These are phyloP conservation scores for Boleophthalmus pectinirostris DNA, from an alignment of 2,113 vertebrate genomes.

Conservation along the genomic window DNA sequence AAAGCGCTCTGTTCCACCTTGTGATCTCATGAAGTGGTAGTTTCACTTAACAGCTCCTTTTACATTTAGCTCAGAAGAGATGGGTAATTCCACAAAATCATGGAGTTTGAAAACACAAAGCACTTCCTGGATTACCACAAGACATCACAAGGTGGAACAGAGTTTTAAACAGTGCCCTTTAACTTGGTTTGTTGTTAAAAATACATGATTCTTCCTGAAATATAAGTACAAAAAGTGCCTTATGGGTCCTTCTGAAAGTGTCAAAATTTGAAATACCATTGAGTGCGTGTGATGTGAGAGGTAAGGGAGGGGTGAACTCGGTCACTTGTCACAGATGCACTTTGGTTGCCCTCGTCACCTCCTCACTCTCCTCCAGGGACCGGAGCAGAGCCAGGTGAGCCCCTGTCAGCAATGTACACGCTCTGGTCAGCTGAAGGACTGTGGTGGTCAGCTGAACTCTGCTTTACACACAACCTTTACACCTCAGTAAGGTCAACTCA, in stretches of 20 bases:
- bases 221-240: background rate
- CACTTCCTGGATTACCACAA: no score
- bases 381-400: conserved; percentile 58
- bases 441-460: conserved; percentile 17
- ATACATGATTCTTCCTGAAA: background rate
- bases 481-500: conserved; percentile 49
- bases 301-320: conserved; percentile 60
- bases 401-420: conserved; percentile 54
- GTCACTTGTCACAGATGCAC: conserved; percentile 58
- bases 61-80: no score
- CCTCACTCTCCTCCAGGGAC: conserved; percentile 47
- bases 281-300: conserved; percentile 18
- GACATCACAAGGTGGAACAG: no score
- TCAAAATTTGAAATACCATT: conserved; percentile 32
- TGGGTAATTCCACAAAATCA: no score
- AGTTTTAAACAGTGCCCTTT: no score
- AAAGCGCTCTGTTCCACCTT: no score
- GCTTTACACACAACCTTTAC: conserved; percentile 39
- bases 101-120: no score
- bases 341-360: conserved; percentile 37
- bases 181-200: background rate
- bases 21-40: no score
- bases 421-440: conserved; percentile 31
- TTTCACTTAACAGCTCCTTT: no score
- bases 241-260: conserved; percentile 14